Evolutionary conservation across 2,113 vertebrate genomes (phyloP).

Genomic region (Pluvialis apricaria): DNA sequence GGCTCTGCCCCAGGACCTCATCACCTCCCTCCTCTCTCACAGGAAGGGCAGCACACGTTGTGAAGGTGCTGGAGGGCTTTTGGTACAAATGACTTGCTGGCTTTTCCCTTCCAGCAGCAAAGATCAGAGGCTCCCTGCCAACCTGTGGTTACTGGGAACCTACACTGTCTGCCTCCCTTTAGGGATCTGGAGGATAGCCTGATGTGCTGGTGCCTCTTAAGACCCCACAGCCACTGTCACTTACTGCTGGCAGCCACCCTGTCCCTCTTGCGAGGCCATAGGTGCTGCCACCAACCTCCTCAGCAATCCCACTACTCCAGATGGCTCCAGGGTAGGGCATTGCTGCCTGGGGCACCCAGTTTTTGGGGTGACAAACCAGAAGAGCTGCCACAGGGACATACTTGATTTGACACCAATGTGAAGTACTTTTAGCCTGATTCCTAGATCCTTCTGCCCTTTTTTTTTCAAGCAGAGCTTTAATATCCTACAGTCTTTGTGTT

Average conservation of each 20-base stretch:
- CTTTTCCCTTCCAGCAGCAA: background rate
- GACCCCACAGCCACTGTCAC: background rate
- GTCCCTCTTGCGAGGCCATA: background rate
- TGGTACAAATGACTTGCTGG: background rate
- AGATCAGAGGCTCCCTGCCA: background rate
- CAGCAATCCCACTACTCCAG: background rate
- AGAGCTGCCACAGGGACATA: background rate
- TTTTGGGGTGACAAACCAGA: background rate
- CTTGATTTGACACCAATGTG: background rate
- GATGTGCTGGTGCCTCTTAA: background rate
- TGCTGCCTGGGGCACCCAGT: background rate
- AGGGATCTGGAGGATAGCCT: background rate
- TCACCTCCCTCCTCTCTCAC: rapidly evolving
- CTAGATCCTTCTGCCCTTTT: background rate
- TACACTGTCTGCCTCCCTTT: rapidly evolving
- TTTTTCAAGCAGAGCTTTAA: background rate
- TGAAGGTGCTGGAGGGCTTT: background rate
- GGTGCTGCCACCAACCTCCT: background rate
- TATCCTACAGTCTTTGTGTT: background rate
- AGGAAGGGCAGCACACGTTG: rapidly evolving
- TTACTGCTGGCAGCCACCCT: rapidly evolving
- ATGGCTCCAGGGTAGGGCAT: background rate
- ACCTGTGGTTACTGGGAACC: background rate
- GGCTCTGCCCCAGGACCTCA: rapidly evolving
- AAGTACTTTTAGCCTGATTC: background rate